Percentiles rank a stretch among this genome's conserved stretches.
Conservation (phyloP, 2,797 vertebrate species). For the Chanos chanos region DNA sequence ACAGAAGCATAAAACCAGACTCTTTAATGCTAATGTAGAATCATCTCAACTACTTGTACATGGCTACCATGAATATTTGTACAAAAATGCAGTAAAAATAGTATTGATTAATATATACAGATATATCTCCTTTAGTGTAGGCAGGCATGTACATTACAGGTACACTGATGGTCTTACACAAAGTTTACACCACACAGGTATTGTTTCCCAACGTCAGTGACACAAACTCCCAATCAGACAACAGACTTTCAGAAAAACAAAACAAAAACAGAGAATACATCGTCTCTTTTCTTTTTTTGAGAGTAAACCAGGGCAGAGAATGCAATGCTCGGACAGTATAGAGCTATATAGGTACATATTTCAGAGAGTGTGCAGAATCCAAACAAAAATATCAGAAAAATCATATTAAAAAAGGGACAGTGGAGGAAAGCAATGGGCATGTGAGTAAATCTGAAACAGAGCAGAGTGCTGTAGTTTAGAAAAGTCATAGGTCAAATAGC, state of each 20-base stretch:
- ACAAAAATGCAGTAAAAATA: slow-evolving; percentile 76
- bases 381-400: slow-evolving; percentile 29
- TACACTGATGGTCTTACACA: slow-evolving; percentile 52
- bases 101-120: slow-evolving; percentile 72
- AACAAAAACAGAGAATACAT: slow-evolving; percentile 41
- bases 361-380: slow-evolving; percentile 35
- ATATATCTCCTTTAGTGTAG: slow-evolving; percentile 66
- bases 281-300: too few relatives aligned
- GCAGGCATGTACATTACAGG: slow-evolving; percentile 57
- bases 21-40: slow-evolving; percentile 66
- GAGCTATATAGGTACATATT: slow-evolving; percentile 21
- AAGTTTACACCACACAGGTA: slow-evolving; percentile 59
- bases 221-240: slow-evolving; percentile 53
- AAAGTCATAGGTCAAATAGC: background rate
- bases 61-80: slow-evolving; percentile 73
- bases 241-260: slow-evolving; percentile 41
- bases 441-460: background rate
- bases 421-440: slow-evolving; percentile 13
- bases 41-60: slow-evolving; percentile 65
- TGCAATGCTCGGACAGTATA: slow-evolving; percentile 16
- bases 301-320: slow-evolving; percentile 22
- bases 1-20: slow-evolving; percentile 51
- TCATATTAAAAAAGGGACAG: background rate
- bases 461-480: too few relatives aligned
- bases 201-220: slow-evolving; percentile 55